Percentiles rank a stretch among this genome's conserved stretches.
Evolutionary conservation across 2,888 invertebrate genomes (phyloP).

Genomic region (Pristionchus entomophagus): DNA sequence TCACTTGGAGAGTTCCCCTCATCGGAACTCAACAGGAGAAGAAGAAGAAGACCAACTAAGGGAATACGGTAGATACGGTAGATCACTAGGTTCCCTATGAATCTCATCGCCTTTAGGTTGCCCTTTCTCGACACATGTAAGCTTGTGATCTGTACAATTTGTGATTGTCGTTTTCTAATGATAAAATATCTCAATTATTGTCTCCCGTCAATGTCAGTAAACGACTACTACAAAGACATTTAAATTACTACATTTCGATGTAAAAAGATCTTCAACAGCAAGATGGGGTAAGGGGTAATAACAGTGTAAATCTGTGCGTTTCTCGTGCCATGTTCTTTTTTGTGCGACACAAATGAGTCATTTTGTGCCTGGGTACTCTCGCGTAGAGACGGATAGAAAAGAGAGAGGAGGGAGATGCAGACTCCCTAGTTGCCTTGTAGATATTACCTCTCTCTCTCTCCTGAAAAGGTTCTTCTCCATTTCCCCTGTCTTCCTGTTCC

Average conservation of each 20-base stretch:
- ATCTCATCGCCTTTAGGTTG: constrained; percentile 2
- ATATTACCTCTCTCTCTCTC: neutral
- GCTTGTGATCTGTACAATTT: constrained; percentile 27
- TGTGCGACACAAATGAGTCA: constrained; percentile 8
- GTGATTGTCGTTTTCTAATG: constrained; percentile 1
- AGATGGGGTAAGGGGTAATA: neutral
- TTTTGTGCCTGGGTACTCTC: neutral
- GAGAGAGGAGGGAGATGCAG: neutral
- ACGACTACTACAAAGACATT: too few species aligned
- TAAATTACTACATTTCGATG: too few species aligned
- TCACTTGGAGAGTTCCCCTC: constrained; percentile 74
- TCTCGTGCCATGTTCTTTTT: neutral
- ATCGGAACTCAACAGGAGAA: constrained; percentile 65
- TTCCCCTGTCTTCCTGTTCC: neutral
- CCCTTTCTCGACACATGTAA: neutral
- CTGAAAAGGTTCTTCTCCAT: neutral
- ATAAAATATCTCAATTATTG: neutral
- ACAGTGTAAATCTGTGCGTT: neutral
- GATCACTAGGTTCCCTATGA: neutral
- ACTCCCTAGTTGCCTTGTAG: neutral
- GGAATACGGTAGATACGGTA: neutral
- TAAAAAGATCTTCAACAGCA: too few species aligned
- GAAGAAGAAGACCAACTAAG: constrained; percentile 52
- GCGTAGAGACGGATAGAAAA: neutral
- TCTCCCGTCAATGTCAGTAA: too few species aligned